phyloP scores from a whole-genome alignment of 2,797 vertebrate species.

The Gobionotothen gibberifrons region DNA sequence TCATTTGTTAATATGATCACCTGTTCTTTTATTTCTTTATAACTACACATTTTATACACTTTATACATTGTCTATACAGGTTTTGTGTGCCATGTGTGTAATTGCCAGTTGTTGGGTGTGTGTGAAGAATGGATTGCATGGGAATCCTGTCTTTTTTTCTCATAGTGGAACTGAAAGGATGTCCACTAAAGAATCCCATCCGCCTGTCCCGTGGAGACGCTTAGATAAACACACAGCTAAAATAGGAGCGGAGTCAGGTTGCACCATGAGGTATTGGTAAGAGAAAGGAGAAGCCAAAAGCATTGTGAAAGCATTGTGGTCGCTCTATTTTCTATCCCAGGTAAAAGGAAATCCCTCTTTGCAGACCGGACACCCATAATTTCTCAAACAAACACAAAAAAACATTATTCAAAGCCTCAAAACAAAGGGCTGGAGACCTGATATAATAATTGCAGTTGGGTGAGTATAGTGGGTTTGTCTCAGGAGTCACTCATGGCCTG shows the following conservation, averaged over 20 bases:
- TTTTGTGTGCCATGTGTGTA: conserved; percentile 32
- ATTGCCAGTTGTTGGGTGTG: conserved; percentile 53
- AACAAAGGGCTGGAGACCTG: conserved; percentile 80
- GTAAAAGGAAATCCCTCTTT: conserved; percentile 52
- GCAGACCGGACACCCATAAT: conserved; percentile 81
- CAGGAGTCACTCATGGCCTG: conserved; percentile 76
- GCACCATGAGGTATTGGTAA: conserved; percentile 74
- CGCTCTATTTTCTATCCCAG: conserved; percentile 77
- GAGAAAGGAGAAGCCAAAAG: conserved; percentile 80
- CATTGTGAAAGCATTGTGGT: conserved; percentile 84
- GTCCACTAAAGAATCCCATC: conserved; percentile 78
- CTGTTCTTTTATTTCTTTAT: background rate
- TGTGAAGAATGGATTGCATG: conserved; percentile 78
- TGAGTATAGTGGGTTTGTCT: conserved; percentile 61
- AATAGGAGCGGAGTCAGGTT: conserved; percentile 81
- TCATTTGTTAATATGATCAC: background rate
- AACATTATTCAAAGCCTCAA: conserved; percentile 74
- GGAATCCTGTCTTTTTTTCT: conserved; percentile 75
- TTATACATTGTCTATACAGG: background rate
- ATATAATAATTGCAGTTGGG: conserved; percentile 82
- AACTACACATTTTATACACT: background rate
- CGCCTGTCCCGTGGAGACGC: conserved; percentile 80
- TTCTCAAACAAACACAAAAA: conserved; percentile 82
- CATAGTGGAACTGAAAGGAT: conserved; percentile 77
- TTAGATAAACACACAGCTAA: conserved; percentile 84